Conservation (phyloP, 1,140 invertebrate species). For the Caenorhabditis latens region DNA sequence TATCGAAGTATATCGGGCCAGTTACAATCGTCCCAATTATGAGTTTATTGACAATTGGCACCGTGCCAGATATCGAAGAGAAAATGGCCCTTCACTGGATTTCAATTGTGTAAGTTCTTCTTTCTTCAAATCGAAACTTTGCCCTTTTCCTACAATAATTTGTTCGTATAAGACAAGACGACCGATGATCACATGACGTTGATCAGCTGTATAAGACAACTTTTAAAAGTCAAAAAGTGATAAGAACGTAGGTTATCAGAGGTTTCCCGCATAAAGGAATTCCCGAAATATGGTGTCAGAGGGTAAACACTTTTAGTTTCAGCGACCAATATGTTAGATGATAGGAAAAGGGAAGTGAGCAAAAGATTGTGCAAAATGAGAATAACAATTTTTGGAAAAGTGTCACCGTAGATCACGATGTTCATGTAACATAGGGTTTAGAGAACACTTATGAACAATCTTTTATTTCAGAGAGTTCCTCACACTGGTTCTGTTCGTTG, state of each 20-base stretch:
- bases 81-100: conserved; percentile 76
- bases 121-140: no score
- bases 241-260: conserved; percentile 24
- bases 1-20: conserved; percentile 76
- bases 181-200: conserved; percentile 34
- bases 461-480: conserved; percentile 57
- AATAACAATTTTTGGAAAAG: background rate
- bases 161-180: background rate
- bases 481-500: conserved; percentile 31
- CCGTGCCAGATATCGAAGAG: conserved; percentile 71
- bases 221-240: conserved; percentile 20
- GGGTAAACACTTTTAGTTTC: background rate
- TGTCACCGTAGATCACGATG: background rate
- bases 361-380: no score
- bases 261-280: conserved; percentile 22
- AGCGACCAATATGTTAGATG: background rate
- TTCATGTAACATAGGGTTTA: background rate
- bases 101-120: conserved; percentile 68
- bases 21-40: conserved; percentile 74
- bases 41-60: conserved; percentile 72
- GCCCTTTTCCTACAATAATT: conserved; percentile 1
- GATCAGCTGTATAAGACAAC: conserved; percentile 10
- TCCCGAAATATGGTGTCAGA: background rate
- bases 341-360: no score
- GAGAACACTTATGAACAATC: background rate